phyloP scores from a whole-genome alignment of 2,888 invertebrate species.

The Sympetrum striolatum region DNA sequence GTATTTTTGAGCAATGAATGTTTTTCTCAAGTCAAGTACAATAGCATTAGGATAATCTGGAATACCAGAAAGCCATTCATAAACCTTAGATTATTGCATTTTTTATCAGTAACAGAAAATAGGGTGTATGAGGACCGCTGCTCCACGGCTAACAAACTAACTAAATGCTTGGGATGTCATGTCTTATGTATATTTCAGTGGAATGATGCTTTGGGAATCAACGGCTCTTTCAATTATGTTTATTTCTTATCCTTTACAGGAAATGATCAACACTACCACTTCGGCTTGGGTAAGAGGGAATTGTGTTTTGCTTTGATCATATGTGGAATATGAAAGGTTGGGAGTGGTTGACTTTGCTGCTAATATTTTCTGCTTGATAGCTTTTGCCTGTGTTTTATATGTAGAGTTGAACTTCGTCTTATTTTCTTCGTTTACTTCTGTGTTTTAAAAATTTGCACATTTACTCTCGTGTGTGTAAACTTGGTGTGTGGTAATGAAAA shows the following conservation, averaged over 20 bases:
- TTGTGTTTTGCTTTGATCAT: background rate
- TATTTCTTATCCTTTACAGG: constrained; percentile 27
- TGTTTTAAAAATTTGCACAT: background rate
- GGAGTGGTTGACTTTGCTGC: background rate
- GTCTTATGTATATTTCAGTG: background rate
- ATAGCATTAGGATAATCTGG: no score
- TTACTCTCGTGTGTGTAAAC: background rate
- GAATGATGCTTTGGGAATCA: background rate
- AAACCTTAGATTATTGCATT: background rate
- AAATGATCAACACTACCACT: constrained; percentile 36
- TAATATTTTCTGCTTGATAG: background rate
- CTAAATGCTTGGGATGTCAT: background rate
- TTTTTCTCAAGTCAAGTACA: no score
- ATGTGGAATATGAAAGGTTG: background rate
- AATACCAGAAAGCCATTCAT: background rate
- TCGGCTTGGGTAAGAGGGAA: constrained; percentile 40
- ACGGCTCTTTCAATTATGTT: background rate
- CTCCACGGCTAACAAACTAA: background rate
- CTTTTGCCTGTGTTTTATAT: background rate
- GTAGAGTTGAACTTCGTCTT: background rate
- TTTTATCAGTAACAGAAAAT: background rate
- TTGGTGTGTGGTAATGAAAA: no score
- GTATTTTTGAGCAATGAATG: background rate
- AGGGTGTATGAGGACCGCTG: background rate
- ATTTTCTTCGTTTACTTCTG: background rate